phyloP scores from a whole-genome alignment of 2,888 invertebrate species.

The Drosophila niveifrons region DNA sequence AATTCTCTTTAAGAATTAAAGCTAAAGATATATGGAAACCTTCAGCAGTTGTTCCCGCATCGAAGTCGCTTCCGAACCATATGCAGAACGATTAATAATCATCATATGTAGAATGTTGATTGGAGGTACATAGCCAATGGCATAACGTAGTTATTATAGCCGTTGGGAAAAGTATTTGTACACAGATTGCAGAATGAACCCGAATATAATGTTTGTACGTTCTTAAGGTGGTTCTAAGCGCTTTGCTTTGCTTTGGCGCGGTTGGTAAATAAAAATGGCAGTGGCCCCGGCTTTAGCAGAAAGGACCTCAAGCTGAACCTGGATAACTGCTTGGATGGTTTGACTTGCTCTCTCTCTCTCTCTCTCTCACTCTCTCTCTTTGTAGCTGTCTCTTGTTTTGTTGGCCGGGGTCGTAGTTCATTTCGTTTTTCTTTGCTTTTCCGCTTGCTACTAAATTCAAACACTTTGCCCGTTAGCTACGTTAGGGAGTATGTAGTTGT shows the following conservation, averaged over 20 bases:
- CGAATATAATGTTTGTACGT: conserved; percentile 51
- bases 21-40: too few relatives aligned
- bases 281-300: conserved; percentile 18
- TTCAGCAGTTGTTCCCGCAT: too few relatives aligned
- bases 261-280: conserved; percentile 72
- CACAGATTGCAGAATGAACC: conserved; percentile 44
- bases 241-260: conserved; percentile 56
- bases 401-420: conserved; percentile 73
- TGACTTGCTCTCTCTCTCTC: conserved; percentile 15
- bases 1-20: too few relatives aligned
- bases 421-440: conserved; percentile 78
- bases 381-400: conserved; percentile 43
- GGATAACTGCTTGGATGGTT: conserved; percentile 24
- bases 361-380: conserved; percentile 48
- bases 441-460: conserved; percentile 79
- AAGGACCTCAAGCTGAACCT: conserved; percentile 36
- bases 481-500: conserved; percentile 9
- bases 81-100: conserved; percentile 9
- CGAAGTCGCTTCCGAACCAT: not conserved
- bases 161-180: conserved; percentile 46
- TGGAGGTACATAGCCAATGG: conserved; percentile 30
- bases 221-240: conserved; percentile 71
- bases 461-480: conserved; percentile 73
- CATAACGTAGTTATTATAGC: conserved; percentile 56
- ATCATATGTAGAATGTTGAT: conserved; percentile 2